Percentiles rank a stretch among this genome's conserved stretches.
Conservation (phyloP, 2,888 invertebrate species). For the Trileptium ribeirensis region DNA sequence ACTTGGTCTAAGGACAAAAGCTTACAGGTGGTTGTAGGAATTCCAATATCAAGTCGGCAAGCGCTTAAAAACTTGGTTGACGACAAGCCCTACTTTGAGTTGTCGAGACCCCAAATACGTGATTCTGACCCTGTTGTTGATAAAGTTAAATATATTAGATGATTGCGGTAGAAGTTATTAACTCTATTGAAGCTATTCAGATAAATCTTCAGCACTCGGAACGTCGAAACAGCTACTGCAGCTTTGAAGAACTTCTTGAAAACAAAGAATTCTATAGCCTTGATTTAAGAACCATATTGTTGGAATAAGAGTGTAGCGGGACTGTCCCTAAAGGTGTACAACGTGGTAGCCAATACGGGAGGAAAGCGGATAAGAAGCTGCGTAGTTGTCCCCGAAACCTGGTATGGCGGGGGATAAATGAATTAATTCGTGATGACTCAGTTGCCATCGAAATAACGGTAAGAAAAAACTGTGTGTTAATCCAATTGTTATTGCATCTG, state of each 20-base stretch:
- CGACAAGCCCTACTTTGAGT: background rate
- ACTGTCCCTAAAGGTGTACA: background rate
- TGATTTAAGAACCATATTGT: background rate
- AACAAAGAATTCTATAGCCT: background rate
- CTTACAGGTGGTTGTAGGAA: background rate
- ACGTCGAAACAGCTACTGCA: background rate
- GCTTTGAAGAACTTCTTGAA: background rate
- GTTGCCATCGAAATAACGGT: background rate
- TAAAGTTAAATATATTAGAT: background rate
- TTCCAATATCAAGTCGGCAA: background rate
- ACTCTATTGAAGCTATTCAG: background rate
- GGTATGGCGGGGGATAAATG: background rate
- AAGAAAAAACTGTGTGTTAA: too few species aligned
- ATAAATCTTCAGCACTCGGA: background rate
- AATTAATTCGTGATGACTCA: background rate
- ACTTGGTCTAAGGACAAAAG: background rate
- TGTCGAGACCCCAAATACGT: background rate
- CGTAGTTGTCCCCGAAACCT: background rate
- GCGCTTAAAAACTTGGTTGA: background rate
- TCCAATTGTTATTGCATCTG: too few species aligned
- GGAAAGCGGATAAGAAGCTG: background rate
- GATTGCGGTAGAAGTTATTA: background rate
- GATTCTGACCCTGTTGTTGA: background rate
- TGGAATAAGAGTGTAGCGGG: background rate
- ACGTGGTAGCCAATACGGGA: background rate